Evolutionary conservation across 2,113 vertebrate species (phyloP).

Genomic region (Antechinus flavipes): DNA sequence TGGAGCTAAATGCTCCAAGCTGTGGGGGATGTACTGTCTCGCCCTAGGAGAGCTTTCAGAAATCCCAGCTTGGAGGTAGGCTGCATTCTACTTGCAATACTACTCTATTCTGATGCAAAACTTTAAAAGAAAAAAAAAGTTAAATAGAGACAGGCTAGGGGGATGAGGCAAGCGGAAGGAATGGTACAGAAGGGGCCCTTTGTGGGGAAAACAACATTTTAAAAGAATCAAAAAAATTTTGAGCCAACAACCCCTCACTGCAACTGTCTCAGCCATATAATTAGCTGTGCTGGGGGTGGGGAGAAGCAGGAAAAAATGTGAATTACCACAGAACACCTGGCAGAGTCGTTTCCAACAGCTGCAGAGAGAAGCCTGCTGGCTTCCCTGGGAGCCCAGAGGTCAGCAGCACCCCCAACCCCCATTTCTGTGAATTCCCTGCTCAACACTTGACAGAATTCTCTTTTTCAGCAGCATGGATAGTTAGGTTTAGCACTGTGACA

Average conservation of each 20-base stretch:
- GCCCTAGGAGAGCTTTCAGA: background rate
- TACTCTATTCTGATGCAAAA: background rate
- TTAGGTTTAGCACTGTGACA: background rate
- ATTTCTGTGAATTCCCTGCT: background rate
- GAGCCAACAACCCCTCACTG: background rate
- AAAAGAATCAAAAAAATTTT: background rate
- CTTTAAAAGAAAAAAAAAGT: background rate
- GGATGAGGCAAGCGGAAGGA: background rate
- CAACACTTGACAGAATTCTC: background rate
- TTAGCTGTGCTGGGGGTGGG: background rate
- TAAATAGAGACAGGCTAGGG: background rate
- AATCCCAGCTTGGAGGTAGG: background rate
- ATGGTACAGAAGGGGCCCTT: background rate
- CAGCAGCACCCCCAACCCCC: background rate
- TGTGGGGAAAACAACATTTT: conserved; percentile 1
- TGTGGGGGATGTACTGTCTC: background rate
- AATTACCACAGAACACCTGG: background rate
- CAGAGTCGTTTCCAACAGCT: background rate
- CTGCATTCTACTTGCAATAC: background rate
- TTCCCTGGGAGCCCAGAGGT: background rate
- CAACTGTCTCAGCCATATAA: background rate
- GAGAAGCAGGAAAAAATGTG: background rate
- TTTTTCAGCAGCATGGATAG: background rate
- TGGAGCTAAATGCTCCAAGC: background rate
- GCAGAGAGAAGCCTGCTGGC: background rate